These are phyloP conservation scores for Hydractinia symbiolongicarpus DNA, from an alignment of 30 jellyfish, hydroid and myxozoan genomes.

Conservation along the genomic window DNA sequence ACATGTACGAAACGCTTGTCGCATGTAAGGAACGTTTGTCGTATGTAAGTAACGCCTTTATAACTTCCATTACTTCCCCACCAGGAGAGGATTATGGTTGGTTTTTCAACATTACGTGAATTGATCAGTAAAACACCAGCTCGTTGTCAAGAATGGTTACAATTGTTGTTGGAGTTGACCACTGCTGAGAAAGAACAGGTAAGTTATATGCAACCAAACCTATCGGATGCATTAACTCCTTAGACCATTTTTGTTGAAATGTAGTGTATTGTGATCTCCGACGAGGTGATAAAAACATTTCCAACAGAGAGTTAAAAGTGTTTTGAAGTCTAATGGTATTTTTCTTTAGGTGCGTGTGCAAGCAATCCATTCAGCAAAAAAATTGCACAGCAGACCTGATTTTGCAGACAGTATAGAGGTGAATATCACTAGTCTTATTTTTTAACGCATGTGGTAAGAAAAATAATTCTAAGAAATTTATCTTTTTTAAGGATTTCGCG, in stretches of 20 bases:
- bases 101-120: constrained; percentile 97
- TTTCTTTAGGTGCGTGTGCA: constrained; percentile 79
- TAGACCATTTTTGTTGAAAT: too few relatives aligned
- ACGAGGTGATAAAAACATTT: too few relatives aligned
- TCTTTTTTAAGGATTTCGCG: constrained; percentile 68
- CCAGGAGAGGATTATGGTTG: constrained; percentile 86
- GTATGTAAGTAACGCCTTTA: too few relatives aligned
- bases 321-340: too few relatives aligned
- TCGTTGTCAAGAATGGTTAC: constrained; percentile 78
- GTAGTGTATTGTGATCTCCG: too few relatives aligned
- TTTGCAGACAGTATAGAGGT: constrained; percentile 85
- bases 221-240: too few relatives aligned
- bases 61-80: too few relatives aligned
- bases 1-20: too few relatives aligned
- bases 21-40: too few relatives aligned
- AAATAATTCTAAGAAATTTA: neutral
- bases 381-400: constrained; percentile 68
- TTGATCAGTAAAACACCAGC: constrained; percentile 87
- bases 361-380: constrained; percentile 97
- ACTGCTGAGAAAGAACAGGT: constrained; percentile 98
- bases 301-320: too few relatives aligned
- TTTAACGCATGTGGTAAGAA: neutral
- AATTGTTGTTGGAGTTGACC: constrained; percentile 81
- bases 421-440: neutral
- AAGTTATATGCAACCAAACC: neutral